Conservation (phyloP, 2,797 vertebrate genomes). For the Melanotaenia maccullochi region DNA sequence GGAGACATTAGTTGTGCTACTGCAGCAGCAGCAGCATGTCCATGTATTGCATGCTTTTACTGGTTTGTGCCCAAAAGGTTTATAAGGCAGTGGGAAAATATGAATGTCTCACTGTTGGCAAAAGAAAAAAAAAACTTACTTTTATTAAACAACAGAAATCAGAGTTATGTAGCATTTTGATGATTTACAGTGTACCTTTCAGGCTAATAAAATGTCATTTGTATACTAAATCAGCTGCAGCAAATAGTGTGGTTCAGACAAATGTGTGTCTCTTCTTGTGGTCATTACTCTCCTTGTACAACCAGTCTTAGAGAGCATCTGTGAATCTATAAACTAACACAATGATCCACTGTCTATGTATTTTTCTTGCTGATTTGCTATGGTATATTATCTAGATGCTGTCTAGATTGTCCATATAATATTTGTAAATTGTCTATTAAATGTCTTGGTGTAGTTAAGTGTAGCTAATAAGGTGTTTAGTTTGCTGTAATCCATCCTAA, state of each 20-base stretch:
- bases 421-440: background rate
- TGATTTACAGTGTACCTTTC: background rate
- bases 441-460: background rate
- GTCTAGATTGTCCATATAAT: background rate
- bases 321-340: too few relatives aligned
- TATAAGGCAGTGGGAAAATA: background rate
- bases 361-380: too few relatives aligned
- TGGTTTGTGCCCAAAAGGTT: slow-evolving; percentile 21
- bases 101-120: background rate
- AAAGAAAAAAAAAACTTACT: too few relatives aligned
- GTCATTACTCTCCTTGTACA: background rate
- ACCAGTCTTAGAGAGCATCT: background rate
- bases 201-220: background rate
- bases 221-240: background rate
- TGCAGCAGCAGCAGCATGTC: slow-evolving; percentile 52
- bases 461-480: background rate
- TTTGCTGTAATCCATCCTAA: too few relatives aligned
- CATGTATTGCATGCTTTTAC: slow-evolving; percentile 27
- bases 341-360: too few relatives aligned
- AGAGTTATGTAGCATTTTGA: background rate
- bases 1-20: slow-evolving; percentile 54
- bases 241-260: background rate
- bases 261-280: background rate
- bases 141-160: background rate
- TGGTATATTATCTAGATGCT: background rate